Evolutionary conservation across 64 coral and sea anemone species (phyloP), one percentile per base, ranked within the genome.

Genomic region (Montipora foliosa): DNA sequence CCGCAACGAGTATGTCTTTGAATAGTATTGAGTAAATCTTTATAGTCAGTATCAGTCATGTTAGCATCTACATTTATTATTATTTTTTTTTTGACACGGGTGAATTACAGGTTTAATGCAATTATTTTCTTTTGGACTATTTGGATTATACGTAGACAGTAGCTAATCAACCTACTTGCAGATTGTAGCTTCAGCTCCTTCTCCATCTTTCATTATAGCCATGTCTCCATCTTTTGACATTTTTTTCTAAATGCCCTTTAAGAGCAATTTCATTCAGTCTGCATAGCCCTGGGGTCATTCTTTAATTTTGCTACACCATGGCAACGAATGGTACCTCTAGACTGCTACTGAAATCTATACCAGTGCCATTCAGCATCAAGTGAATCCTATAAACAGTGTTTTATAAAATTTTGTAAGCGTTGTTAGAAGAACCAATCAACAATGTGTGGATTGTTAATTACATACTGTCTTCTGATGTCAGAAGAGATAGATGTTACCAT

Each of bases 381-480:
- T 46, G 88, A 47, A 9, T 90, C 61, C 67, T 90, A 50, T n/a
- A 90, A 77, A 75, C 76, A 90, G 57, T 90, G 52, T 89, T 89
- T 89, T 61, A 89, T 58, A 78, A 89, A 89, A 25, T 49, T 78
- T 59, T 89, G 29, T 15, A 89, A 78, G n/a, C 74, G 49, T 89
- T 78, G 10, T 68, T 74, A 78, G 50, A 89, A 89, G 75, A 89
- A 89, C 87, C 87, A 89, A 69, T 89, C 74, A 89, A 76, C 87
- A 90, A 91, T 79, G 50, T 91, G 89, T 67, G 89, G 89, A 74
- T 91, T 91, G 21, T 81, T 66, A 67, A 91, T 81, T 29, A 81
- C 78, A 91, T 91, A 81, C 67, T 91, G 89, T 67, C 77, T 44
- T 81, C 89, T 91, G 24, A 74, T 74, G 9, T 74, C 67, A 76